A percentile compares a stretch with the other conserved stretches of the same genome.
Evolutionary conservation across 2,113 vertebrate genomes (phyloP).

Genomic region (Ammodytes dubius): DNA sequence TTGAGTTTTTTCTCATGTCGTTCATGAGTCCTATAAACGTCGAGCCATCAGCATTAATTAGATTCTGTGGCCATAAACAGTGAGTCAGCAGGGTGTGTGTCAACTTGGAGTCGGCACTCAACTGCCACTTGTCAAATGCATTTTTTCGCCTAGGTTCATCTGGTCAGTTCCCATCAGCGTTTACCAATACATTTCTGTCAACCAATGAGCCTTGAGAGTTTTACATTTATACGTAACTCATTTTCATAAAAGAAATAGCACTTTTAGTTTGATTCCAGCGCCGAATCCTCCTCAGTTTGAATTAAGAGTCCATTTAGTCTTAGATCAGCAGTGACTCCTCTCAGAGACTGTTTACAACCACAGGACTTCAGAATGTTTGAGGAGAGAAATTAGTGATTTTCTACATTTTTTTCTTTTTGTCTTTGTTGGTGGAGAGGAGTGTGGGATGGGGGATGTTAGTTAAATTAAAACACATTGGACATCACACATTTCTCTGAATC

Average conservation of each 20-base stretch:
- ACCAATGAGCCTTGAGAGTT: conserved; percentile 52
- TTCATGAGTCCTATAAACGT: not conserved
- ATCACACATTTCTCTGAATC: conserved; percentile 14
- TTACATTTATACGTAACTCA: conserved; percentile 42
- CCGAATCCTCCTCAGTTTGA: conserved; percentile 52
- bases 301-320: conserved; percentile 72
- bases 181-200: conserved; percentile 42
- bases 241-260: conserved; percentile 29
- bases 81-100: conserved; percentile 59
- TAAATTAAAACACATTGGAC: not conserved
- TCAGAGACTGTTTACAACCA: conserved; percentile 50
- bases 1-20: not conserved
- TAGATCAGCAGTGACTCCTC: conserved; percentile 53
- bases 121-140: conserved; percentile 35
- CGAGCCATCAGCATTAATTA: conserved; percentile 37
- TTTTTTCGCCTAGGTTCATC: conserved; percentile 32
- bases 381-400: conserved; percentile 21
- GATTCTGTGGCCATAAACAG: conserved; percentile 37
- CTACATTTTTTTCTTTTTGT: conserved; percentile 4
- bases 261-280: conserved; percentile 35
- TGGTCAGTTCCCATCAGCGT: conserved; percentile 48
- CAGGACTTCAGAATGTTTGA: conserved; percentile 53
- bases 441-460: not conserved
- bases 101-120: conserved; percentile 1
- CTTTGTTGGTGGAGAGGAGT: conserved; percentile 1